phyloP scores from a whole-genome alignment of 1,140 invertebrate species.

The Xylocopa sonorina region DNA sequence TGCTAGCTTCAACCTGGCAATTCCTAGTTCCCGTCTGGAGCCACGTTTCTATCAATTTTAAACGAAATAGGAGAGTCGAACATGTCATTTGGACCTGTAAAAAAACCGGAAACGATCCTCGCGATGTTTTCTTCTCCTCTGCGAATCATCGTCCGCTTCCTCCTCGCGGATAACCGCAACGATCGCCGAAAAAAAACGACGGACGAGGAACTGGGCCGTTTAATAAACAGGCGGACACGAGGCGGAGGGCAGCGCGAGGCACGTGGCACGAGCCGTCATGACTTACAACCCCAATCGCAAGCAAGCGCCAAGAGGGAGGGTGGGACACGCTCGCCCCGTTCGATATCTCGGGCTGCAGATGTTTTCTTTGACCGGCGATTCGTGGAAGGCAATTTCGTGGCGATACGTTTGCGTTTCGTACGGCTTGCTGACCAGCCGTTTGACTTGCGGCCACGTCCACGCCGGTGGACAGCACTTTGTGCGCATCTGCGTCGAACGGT shows the following conservation, averaged over 20 bases:
- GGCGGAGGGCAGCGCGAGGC: conserved; percentile 3
- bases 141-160: not conserved
- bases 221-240: conserved; percentile 38
- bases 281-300: conserved; percentile 16
- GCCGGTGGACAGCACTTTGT: conserved; percentile 11
- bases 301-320: not conserved
- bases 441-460: not conserved
- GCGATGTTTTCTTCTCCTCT: too few species aligned
- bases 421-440: conserved; percentile 36
- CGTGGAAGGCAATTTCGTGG: conserved; percentile 52
- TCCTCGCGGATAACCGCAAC: not conserved
- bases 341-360: conserved; percentile 57
- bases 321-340: not conserved
- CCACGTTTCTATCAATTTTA: not conserved
- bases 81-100: not conserved
- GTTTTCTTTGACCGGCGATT: conserved; percentile 55
- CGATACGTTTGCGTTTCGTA: conserved; percentile 49
- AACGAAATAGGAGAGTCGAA: not conserved
- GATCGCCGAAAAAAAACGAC: not conserved
- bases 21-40: too few species aligned
- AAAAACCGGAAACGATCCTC: conserved; percentile 11
- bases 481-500: conserved; percentile 28
- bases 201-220: not conserved
- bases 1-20: not conserved
- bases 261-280: conserved; percentile 31